Conservation (phyloP, 2,888 invertebrate species). For the Rhyacophila evoluta region DNA sequence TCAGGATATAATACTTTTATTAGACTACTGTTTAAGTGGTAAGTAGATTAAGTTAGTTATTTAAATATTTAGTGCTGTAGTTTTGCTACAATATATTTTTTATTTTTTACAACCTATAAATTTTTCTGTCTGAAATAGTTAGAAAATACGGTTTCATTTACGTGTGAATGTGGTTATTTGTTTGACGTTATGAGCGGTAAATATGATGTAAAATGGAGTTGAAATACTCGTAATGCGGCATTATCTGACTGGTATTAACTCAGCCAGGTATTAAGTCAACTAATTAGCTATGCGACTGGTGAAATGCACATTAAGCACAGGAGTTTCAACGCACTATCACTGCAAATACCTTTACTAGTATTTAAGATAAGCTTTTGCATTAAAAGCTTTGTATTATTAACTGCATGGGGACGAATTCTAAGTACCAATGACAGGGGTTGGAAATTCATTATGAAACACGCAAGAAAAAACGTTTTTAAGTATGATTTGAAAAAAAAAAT, state of each 20-base stretch:
- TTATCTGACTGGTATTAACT: conserved; percentile 8
- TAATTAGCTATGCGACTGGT: conserved; percentile 46
- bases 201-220: background rate
- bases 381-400: conserved; percentile 28
- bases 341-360: conserved; percentile 13
- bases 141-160: no score
- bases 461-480: no score
- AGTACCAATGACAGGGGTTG: conserved; percentile 30
- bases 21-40: no score
- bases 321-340: conserved; percentile 38
- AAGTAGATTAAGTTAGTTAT: no score
- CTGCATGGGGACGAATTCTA: conserved; percentile 12
- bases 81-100: no score
- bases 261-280: conserved; percentile 44
- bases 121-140: no score
- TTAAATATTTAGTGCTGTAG: no score
- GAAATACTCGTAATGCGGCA: background rate
- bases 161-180: no score
- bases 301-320: conserved; percentile 38
- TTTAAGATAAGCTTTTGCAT: conserved; percentile 40
- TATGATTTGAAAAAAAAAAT: no score
- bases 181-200: background rate
- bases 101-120: no score
- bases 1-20: no score
- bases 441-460: conserved; percentile 15